Evolutionary conservation across 2,797 vertebrate genomes (phyloP).

Genomic region (Parambassis ranga): DNA sequence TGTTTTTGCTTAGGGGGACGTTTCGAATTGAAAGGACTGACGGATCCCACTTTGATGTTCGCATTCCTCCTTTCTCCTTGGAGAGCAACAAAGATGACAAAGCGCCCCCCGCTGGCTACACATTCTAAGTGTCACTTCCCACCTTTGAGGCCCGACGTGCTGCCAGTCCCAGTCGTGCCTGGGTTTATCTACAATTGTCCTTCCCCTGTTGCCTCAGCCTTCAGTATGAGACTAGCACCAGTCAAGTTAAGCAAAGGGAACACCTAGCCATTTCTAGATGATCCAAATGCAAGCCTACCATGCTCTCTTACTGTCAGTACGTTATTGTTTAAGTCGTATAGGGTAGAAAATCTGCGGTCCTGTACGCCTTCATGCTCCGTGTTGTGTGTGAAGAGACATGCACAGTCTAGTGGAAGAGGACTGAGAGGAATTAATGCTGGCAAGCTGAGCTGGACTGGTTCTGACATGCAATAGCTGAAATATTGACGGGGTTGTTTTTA

Average conservation of each 20-base stretch:
- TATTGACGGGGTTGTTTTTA: conserved; percentile 16
- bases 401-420: neutral
- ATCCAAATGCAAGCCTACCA: conserved; percentile 7
- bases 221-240: conserved; percentile 6
- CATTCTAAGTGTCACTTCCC: conserved; percentile 59
- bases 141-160: neutral
- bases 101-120: conserved; percentile 81
- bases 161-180: neutral
- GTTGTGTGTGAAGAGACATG: neutral
- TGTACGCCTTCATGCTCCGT: neutral
- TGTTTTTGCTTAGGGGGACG: conserved; percentile 86
- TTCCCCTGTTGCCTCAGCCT: conserved; percentile 25
- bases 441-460: conserved; percentile 1
- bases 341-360: neutral
- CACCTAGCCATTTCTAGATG: conserved; percentile 5
- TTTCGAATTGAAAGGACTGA: conserved; percentile 97
- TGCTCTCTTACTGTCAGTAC: neutral
- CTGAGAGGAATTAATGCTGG: neutral
- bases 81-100: conserved; percentile 92
- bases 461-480: conserved; percentile 6
- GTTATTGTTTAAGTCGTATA: neutral
- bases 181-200: conserved; percentile 13
- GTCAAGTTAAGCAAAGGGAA: conserved; percentile 23
- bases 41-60: conserved; percentile 96
- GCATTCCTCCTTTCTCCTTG: conserved; percentile 97